A percentile compares a stretch with the other conserved stretches of the same genome.
Evolutionary conservation across 2,888 invertebrate genomes (phyloP).

Genomic region (Amiota mariae): DNA sequence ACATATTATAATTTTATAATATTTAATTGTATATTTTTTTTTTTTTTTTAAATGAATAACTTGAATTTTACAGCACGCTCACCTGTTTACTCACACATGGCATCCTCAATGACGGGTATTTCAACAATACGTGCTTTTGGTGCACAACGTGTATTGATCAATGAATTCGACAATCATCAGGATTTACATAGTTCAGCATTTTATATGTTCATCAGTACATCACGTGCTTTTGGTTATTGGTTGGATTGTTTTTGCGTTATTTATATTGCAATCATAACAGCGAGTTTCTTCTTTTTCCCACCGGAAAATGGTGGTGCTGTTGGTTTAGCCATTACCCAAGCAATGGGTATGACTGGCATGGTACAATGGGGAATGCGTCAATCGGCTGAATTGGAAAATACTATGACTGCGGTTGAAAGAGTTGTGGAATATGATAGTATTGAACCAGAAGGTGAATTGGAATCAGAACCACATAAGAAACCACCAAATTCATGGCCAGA

Average conservation of each 20-base stretch:
- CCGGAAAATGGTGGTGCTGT: constrained; percentile 82
- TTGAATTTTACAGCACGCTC: constrained; percentile 80
- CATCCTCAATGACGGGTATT: constrained; percentile 90
- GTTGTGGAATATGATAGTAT: constrained; percentile 80
- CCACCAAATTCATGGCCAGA: constrained; percentile 84
- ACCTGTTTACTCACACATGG: constrained; percentile 94
- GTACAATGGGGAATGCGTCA: constrained; percentile 91
- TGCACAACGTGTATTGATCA: constrained; percentile 84
- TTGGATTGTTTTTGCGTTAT: constrained; percentile 91
- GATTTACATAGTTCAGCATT: constrained; percentile 93
- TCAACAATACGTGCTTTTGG: constrained; percentile 93
- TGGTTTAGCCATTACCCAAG: constrained; percentile 86
- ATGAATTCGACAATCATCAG: constrained; percentile 87
- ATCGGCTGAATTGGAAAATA: constrained; percentile 90
- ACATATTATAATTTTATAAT: not conserved
- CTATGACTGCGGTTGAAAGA: constrained; percentile 92
- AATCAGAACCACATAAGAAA: constrained; percentile 78
- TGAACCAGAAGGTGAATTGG: constrained; percentile 76
- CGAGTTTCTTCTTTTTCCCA: constrained; percentile 85
- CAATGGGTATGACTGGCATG: constrained; percentile 83
- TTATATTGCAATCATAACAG: constrained; percentile 89
- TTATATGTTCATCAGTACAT: constrained; percentile 91
- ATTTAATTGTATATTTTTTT: too few species aligned
- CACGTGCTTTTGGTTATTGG: constrained; percentile 95
- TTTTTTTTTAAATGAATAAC: not conserved